Conservation (phyloP, 1,140 invertebrate genomes). For the Drosophila albomicans region DNA sequence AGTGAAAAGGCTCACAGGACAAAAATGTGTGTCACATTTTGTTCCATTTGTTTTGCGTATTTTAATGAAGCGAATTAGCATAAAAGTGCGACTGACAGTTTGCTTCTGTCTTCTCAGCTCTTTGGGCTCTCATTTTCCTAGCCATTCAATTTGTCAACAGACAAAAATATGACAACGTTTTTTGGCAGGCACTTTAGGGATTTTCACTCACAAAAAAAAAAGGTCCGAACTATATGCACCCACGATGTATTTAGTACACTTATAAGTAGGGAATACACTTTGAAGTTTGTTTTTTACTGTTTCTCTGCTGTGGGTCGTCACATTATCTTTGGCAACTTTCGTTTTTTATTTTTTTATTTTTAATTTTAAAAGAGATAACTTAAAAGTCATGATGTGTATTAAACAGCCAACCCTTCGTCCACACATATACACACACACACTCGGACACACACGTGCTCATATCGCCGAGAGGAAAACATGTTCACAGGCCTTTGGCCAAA, state of each 20-base stretch:
- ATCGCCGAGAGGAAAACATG: slow-evolving; percentile 60
- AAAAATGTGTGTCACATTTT: slow-evolving; percentile 72
- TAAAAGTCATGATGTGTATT: slow-evolving; percentile 83
- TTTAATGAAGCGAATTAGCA: slow-evolving; percentile 82
- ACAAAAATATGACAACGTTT: slow-evolving; percentile 76
- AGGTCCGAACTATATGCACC: slow-evolving; percentile 52
- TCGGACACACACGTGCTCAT: slow-evolving; percentile 9
- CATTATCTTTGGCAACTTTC: slow-evolving; percentile 57
- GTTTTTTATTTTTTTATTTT: slow-evolving; percentile 29
- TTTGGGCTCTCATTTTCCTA: slow-evolving; percentile 12
- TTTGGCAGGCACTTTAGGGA: slow-evolving; percentile 76
- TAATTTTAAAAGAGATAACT: slow-evolving; percentile 69
- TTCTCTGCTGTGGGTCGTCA: slow-evolving; percentile 30
- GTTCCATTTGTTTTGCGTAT: slow-evolving; percentile 63
- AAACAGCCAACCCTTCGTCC: slow-evolving; percentile 65
- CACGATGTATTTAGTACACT: slow-evolving; percentile 20
- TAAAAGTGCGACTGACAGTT: slow-evolving; percentile 71
- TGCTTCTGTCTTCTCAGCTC: neutral
- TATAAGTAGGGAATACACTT: slow-evolving; percentile 32
- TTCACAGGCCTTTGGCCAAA: slow-evolving; percentile 55
- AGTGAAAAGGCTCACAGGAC: slow-evolving; percentile 41
- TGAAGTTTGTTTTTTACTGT: slow-evolving; percentile 39
- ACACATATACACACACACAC: neutral
- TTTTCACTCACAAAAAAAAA: slow-evolving; percentile 45
- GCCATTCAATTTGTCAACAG: slow-evolving; percentile 74